Percentiles rank a stretch among this genome's conserved stretches.
Evolutionary conservation across 2,113 vertebrate genomes (phyloP).

Genomic region (Antigone vipio): DNA sequence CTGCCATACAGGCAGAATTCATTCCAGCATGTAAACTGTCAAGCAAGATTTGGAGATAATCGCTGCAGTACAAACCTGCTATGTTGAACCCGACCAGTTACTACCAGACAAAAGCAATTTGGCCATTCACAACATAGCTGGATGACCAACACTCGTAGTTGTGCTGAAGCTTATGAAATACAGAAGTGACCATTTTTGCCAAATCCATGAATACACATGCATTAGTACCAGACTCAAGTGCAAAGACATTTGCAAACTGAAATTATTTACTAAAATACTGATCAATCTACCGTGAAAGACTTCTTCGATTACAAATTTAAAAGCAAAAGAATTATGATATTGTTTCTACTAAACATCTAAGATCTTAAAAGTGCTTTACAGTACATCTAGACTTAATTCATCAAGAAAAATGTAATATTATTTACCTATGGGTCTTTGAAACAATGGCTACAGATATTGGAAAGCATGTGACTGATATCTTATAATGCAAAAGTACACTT

Average conservation of each 20-base stretch:
- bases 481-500: not conserved
- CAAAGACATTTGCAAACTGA: not conserved
- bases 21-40: not conserved
- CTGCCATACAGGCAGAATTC: not conserved
- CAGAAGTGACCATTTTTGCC: not conserved
- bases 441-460: not conserved
- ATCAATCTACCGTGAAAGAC: not conserved
- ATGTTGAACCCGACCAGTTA: not conserved
- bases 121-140: not conserved
- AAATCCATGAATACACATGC: not conserved
- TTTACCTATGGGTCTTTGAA: not conserved
- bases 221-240: not conserved
- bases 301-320: not conserved
- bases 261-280: not conserved
- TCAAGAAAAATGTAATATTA: not conserved
- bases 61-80: not conserved
- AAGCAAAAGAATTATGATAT: not conserved
- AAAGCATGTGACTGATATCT: not conserved
- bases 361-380: not conserved
- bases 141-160: not conserved
- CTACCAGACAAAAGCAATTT: not conserved
- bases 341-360: not conserved
- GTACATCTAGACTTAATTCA: not conserved
- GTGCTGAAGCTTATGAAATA: not conserved
- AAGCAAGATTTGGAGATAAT: not conserved